A percentile compares a stretch with the other conserved stretches of the same genome.
Evolutionary conservation across 2,113 vertebrate species (phyloP).

Genomic region (Mus spicilegus): DNA sequence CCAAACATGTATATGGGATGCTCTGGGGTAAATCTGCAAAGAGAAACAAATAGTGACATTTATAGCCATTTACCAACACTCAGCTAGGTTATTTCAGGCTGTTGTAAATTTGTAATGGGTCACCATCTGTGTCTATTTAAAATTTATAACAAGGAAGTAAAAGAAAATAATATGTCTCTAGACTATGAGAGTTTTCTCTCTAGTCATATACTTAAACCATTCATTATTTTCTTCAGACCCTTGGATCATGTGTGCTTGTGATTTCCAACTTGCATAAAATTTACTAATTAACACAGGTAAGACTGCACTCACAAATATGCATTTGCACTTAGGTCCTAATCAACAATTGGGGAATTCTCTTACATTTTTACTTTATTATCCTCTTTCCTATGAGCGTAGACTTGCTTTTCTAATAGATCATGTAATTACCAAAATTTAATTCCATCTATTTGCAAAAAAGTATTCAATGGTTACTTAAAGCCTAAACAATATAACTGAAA

Average conservation of each 20-base stretch:
- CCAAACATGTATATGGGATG: neutral
- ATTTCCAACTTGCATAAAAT: neutral
- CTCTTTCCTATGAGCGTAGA: neutral
- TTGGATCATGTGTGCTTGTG: neutral
- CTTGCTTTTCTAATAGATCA: neutral
- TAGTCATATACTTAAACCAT: neutral
- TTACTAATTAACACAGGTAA: neutral
- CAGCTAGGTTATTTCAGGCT: constrained; percentile 33
- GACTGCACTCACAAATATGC: neutral
- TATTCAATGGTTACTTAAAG: neutral
- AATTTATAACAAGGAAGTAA: constrained; percentile 44
- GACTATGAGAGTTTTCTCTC: neutral
- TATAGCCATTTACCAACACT: constrained; percentile 45
- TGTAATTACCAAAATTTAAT: neutral
- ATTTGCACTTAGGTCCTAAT: neutral
- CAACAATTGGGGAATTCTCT: neutral
- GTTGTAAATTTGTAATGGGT: constrained; percentile 47
- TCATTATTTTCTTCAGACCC: neutral
- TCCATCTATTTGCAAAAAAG: neutral
- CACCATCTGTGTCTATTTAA: constrained; percentile 60
- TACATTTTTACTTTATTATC: neutral
- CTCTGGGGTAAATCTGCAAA: constrained; percentile 44
- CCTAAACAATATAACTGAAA: neutral
- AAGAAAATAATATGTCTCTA: constrained; percentile 15
- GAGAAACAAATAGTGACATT: constrained; percentile 52